phyloP scores from a whole-genome alignment of 1,140 invertebrate genomes.

The Galleria mellonella region DNA sequence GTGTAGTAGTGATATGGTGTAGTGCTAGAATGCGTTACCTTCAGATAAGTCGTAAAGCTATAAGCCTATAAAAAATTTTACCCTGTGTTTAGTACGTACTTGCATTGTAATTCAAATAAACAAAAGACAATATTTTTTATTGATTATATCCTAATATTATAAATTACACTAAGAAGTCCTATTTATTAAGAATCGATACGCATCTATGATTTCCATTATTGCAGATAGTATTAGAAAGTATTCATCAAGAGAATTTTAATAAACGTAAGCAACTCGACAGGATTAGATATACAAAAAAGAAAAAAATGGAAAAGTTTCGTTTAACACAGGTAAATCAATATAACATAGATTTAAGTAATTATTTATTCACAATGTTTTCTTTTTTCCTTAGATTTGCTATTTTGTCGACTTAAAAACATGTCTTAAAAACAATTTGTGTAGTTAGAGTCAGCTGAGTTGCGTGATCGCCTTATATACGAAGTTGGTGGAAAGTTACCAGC shows the following conservation, averaged over 20 bases:
- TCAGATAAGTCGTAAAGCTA: too few relatives aligned
- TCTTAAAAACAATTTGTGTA: conserved; percentile 14
- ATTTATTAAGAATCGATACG: not conserved
- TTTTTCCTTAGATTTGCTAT: not conserved
- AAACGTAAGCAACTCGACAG: conserved; percentile 76
- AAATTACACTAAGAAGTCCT: not conserved
- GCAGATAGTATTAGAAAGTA: conserved; percentile 73
- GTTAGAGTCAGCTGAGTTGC: conserved; percentile 66
- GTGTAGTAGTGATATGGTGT: too few relatives aligned
- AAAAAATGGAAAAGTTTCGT: conserved; percentile 74
- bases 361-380: not conserved
- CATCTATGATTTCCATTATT: conserved; percentile 15
- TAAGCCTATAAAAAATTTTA: too few relatives aligned
- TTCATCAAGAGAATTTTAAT: conserved; percentile 76
- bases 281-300: conserved; percentile 74
- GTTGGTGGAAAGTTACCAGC: conserved; percentile 61
- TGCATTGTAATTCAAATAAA: too few relatives aligned
- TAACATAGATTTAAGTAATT: conserved; percentile 1
- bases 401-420: not conserved
- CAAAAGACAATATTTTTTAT: too few relatives aligned
- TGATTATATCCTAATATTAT: too few relatives aligned
- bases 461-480: conserved; percentile 68
- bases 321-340: conserved; percentile 76
- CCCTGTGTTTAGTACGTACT: too few relatives aligned
- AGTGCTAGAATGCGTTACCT: too few relatives aligned